Evolutionary conservation across 1,140 invertebrate species (phyloP).

Genomic region (Euglossa dilemma): DNA sequence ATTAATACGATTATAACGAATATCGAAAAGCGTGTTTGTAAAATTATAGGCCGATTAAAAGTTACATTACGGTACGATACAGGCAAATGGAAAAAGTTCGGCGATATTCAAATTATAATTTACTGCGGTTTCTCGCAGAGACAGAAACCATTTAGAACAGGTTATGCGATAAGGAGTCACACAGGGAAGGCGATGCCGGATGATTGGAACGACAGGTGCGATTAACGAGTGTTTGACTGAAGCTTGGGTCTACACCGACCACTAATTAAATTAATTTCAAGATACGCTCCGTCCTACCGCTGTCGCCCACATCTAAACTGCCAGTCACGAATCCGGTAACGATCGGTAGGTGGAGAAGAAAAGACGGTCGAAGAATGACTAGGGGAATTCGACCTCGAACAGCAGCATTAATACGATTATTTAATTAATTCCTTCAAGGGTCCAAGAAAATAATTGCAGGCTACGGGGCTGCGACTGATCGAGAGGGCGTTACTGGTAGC

Average conservation of each 20-base stretch:
- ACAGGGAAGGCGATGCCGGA: constrained; percentile 8
- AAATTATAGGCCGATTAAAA: background rate
- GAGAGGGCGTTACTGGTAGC: background rate
- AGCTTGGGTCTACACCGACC: constrained; percentile 74
- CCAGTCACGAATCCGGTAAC: constrained; percentile 48
- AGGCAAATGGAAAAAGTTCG: background rate
- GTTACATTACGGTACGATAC: too few relatives aligned
- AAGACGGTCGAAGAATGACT: constrained; percentile 33
- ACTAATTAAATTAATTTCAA: constrained; percentile 81
- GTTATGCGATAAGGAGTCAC: constrained; percentile 1
- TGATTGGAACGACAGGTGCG: constrained; percentile 76
- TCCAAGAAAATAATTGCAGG: background rate
- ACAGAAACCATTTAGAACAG: background rate
- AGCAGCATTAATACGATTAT: constrained; percentile 34
- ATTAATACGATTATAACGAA: background rate
- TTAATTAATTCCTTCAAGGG: constrained; percentile 31
- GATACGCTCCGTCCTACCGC: constrained; percentile 44
- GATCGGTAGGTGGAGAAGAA: background rate
- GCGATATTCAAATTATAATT: background rate
- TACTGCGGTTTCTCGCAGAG: background rate
- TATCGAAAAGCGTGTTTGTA: background rate
- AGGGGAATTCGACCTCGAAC: constrained; percentile 37
- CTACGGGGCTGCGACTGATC: too few relatives aligned
- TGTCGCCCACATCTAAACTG: constrained; percentile 46
- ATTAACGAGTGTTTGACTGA: constrained; percentile 77